Percentiles rank a stretch among this genome's conserved stretches.
Conservation (phyloP, 2,888 invertebrate species). For the Caenorhabditis plicata region DNA sequence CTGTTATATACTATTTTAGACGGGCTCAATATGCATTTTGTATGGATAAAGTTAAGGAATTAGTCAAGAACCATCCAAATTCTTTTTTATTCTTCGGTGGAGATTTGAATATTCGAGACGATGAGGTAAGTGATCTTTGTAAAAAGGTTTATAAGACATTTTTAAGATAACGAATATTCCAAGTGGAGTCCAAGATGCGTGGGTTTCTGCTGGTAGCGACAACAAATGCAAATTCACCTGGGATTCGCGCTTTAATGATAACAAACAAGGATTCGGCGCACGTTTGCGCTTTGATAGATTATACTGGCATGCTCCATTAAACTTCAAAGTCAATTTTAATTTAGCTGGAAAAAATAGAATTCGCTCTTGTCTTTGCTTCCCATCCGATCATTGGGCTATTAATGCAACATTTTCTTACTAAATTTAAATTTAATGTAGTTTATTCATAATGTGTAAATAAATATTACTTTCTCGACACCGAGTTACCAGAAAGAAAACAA, state of each 20-base stretch:
- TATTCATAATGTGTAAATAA: background rate
- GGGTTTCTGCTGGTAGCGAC: conserved; percentile 71
- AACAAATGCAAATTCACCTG: conserved; percentile 71
- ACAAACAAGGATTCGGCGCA: conserved; percentile 62
- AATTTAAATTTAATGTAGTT: too few species aligned
- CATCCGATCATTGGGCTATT: conserved; percentile 62
- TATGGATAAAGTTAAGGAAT: conserved; percentile 39
- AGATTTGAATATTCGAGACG: conserved; percentile 72
- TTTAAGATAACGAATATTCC: conserved; percentile 59
- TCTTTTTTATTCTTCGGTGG: conserved; percentile 71
- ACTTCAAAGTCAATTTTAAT: conserved; percentile 46
- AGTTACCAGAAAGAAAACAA: background rate
- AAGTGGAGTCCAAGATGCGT: conserved; percentile 66
- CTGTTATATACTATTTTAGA: conserved; percentile 2
- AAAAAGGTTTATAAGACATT: too few species aligned
- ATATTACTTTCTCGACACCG: background rate
- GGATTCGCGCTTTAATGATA: conserved; percentile 72
- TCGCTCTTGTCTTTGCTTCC: conserved; percentile 49
- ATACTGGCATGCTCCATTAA: conserved; percentile 43
- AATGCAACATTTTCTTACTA: too few species aligned
- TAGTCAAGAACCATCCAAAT: conserved; percentile 46
- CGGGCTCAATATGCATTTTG: conserved; percentile 40
- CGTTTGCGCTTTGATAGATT: conserved; percentile 39
- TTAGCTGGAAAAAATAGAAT: conserved; percentile 56
- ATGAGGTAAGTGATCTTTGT: too few species aligned